Evolutionary conservation across 2,888 invertebrate genomes (phyloP).

Genomic region (Caenorhabditis japonica): DNA sequence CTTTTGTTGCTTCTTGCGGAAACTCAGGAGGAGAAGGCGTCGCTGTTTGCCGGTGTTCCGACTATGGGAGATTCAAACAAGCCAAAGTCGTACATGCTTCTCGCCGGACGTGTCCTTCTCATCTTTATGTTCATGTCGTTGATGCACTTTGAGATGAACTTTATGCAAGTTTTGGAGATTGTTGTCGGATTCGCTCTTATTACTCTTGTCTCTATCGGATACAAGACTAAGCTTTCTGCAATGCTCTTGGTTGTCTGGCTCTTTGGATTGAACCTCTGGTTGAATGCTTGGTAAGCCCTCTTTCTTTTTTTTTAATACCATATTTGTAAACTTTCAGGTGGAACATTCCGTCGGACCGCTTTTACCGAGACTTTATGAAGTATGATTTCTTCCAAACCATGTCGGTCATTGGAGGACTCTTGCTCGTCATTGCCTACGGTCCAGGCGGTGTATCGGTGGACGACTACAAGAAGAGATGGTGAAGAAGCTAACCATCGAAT

Average conservation of each 20-base stretch:
- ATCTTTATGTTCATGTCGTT: constrained; percentile 99
- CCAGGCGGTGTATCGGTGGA: constrained; percentile 99
- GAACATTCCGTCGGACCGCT: constrained; percentile 93
- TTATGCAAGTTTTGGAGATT: constrained; percentile 85
- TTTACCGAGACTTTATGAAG: constrained; percentile 97
- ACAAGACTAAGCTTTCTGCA: constrained; percentile 97
- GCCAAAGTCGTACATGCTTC: constrained; percentile 94
- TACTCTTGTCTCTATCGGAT: constrained; percentile 95
- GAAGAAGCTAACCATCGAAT: constrained; percentile 63
- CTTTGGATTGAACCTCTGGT: constrained; percentile 89
- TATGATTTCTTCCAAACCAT: constrained; percentile 97
- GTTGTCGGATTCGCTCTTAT: constrained; percentile 91
- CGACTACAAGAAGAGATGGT: constrained; percentile 99
- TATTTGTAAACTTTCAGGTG: constrained; percentile 80
- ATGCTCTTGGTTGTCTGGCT: constrained; percentile 91
- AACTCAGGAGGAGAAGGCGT: constrained; percentile 78
- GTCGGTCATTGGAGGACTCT: constrained; percentile 94
- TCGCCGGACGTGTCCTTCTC: constrained; percentile 92
- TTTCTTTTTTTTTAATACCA: not conserved
- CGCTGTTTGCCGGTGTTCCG: constrained; percentile 90
- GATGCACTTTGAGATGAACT: constrained; percentile 90
- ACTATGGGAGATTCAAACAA: constrained; percentile 82
- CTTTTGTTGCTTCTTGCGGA: constrained; percentile 95
- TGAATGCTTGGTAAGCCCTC: constrained; percentile 88
- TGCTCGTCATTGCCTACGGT: constrained; percentile 97